phyloP scores from a whole-genome alignment of 2,113 vertebrate genomes.

The Halichoeres trimaculatus region DNA sequence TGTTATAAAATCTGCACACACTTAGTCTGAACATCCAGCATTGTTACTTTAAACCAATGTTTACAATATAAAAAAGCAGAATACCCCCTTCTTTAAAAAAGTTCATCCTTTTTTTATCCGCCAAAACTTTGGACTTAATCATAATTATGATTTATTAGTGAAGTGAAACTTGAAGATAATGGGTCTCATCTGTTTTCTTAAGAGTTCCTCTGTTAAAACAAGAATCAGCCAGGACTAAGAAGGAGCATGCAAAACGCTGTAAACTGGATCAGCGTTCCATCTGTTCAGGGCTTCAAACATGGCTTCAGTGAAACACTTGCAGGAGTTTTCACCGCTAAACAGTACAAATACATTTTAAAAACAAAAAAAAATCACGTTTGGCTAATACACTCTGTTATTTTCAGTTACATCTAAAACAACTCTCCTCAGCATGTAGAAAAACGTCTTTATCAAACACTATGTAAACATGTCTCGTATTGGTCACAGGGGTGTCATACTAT shows the following conservation, averaged over 20 bases:
- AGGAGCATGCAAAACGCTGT: neutral
- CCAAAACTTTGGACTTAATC: no score
- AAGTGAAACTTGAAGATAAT: no score
- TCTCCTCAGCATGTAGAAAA: conserved; percentile 56
- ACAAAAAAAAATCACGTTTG: conserved; percentile 26
- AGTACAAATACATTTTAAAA: conserved; percentile 21
- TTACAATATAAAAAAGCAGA: no score
- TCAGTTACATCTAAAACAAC: conserved; percentile 24
- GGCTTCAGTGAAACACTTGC: conserved; percentile 17
- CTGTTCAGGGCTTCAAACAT: neutral
- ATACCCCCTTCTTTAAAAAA: no score
- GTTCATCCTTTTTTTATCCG: no score
- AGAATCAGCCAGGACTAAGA: neutral
- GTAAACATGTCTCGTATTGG: conserved; percentile 65
- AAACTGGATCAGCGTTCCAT: neutral
- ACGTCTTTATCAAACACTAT: conserved; percentile 55
- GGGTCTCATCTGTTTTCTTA: no score
- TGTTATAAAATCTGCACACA: no score
- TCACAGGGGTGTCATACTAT: conserved; percentile 48
- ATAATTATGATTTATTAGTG: no score
- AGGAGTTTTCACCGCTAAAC: conserved; percentile 9
- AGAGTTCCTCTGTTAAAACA: neutral
- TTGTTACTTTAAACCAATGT: no score
- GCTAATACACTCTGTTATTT: conserved; percentile 49
- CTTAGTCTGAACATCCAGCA: no score